Evolutionary conservation across 2,888 invertebrate species (phyloP).

Genomic region (Tholera decimalis): DNA sequence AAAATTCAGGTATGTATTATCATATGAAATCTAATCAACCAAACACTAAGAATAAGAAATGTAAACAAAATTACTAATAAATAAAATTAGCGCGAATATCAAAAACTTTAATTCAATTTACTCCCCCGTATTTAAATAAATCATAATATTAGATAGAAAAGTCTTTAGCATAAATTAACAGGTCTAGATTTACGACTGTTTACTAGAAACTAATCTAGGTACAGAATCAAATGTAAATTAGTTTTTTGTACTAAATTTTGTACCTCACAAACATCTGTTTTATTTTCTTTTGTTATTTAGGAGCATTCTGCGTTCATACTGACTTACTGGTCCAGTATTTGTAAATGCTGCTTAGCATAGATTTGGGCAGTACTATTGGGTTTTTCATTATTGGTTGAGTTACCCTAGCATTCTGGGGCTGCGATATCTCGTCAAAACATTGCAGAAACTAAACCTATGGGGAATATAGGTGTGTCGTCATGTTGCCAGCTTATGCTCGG

Average conservation of each 20-base stretch:
- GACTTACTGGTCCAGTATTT: no score
- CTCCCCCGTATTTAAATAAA: conserved; percentile 33
- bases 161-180: conserved; percentile 38
- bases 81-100: neutral
- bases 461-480: no score
- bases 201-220: conserved; percentile 18
- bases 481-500: no score
- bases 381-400: no score
- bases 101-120: conserved; percentile 33
- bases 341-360: neutral
- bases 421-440: no score
- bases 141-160: conserved; percentile 24
- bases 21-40: neutral
- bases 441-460: no score
- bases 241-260: conserved; percentile 29
- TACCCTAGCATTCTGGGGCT: no score
- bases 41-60: neutral
- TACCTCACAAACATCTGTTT: conserved; percentile 9
- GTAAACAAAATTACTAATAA: conserved; percentile 13
- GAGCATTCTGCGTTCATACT: neutral
- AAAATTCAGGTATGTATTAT: neutral
- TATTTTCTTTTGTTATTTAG: neutral
- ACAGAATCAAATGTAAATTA: conserved; percentile 32
- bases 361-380: no score
- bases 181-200: conserved; percentile 50